A percentile compares a stretch with the other conserved stretches of the same genome.
Evolutionary conservation across 2,113 vertebrate species (phyloP).

Genomic region (Butorides virescens): DNA sequence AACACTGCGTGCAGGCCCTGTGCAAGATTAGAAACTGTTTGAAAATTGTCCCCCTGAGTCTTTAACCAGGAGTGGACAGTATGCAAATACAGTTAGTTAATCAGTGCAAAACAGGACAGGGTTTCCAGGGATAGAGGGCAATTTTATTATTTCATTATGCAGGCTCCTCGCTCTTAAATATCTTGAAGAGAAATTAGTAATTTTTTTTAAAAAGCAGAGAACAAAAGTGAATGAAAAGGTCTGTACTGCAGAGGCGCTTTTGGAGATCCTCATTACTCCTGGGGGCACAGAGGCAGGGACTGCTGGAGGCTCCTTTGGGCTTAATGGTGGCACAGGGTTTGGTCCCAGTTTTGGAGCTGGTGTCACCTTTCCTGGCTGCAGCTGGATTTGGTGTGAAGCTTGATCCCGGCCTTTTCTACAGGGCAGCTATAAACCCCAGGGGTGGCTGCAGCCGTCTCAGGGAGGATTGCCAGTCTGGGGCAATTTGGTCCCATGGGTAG

Average conservation of each 20-base stretch:
- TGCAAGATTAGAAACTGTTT: neutral
- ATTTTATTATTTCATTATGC: neutral
- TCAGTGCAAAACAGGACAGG: constrained; percentile 16
- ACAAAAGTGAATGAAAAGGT: neutral
- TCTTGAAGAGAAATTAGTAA: neutral
- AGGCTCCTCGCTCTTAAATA: neutral
- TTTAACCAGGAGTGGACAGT: constrained; percentile 3
- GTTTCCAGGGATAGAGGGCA: constrained; percentile 1
- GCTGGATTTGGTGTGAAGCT: neutral
- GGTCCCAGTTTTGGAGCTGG: neutral
- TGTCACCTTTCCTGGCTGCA: neutral
- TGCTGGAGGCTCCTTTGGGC: neutral
- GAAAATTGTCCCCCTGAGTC: constrained; percentile 6
- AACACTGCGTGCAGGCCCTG: neutral
- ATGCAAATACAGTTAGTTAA: constrained; percentile 25
- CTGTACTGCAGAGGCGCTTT: neutral
- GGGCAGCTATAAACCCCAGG: rapidly evolving
- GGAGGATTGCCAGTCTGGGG: neutral
- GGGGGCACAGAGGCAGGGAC: neutral
- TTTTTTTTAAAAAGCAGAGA: neutral
- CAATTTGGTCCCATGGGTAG: neutral
- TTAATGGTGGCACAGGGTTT: neutral
- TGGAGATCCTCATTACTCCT: rapidly evolving
- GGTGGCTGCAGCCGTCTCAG: neutral
- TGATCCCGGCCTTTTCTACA: neutral